Evolutionary conservation across 2,888 invertebrate species (phyloP).

Genomic region (Cosmia trapezina): DNA sequence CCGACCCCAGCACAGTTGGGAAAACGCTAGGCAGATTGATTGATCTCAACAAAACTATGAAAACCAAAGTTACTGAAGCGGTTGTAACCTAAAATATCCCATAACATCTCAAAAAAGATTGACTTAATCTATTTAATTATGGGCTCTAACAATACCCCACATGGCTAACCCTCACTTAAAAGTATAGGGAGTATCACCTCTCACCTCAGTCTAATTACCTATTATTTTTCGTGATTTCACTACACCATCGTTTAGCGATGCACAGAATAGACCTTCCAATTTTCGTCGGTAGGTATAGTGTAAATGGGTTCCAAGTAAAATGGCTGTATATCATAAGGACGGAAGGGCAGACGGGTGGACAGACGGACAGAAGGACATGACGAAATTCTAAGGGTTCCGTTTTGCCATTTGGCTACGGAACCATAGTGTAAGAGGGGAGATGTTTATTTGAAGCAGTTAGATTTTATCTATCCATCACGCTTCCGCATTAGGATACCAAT

Average conservation of each 20-base stretch:
- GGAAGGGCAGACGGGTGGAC: too few relatives aligned
- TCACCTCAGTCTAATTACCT: too few relatives aligned
- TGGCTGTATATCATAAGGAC: too few relatives aligned
- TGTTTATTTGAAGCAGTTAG: not conserved
- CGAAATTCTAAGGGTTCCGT: not conserved
- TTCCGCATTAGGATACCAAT: not conserved
- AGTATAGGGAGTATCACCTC: not conserved
- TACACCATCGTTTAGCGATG: not conserved
- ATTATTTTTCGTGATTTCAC: not conserved
- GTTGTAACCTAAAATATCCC: not conserved
- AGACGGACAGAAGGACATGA: too few relatives aligned
- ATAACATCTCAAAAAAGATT: not conserved
- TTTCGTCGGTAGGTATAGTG: not conserved
- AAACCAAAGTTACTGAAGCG: not conserved
- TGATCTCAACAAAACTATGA: not conserved
- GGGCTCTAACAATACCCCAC: not conserved
- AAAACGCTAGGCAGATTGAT: too few relatives aligned
- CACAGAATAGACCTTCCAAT: not conserved
- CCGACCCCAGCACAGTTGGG: too few relatives aligned
- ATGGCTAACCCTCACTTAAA: not conserved
- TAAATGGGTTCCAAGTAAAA: too few relatives aligned
- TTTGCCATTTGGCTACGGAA: not conserved
- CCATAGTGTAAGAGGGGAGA: conserved; percentile 1
- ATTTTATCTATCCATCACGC: not conserved
- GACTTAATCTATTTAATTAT: not conserved